Conservation (phyloP, 2,113 vertebrate species). For the Ictidomys tridecemlineatus region DNA sequence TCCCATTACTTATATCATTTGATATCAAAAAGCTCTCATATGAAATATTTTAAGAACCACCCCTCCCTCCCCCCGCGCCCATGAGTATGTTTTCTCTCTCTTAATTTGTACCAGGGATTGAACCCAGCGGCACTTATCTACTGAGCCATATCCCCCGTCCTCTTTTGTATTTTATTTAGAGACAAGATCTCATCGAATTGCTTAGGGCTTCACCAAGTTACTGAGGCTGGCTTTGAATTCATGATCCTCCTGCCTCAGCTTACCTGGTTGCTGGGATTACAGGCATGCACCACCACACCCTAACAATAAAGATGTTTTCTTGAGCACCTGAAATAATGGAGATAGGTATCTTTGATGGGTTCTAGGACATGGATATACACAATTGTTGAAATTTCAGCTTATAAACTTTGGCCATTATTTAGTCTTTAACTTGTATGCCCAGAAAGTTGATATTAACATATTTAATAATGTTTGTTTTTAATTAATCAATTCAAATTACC, state of each 20-base stretch:
- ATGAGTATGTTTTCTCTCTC: no score
- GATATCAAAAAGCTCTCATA: background rate
- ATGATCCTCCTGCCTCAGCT: no score
- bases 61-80: no score
- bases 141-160: no score
- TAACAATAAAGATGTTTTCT: background rate
- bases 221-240: no score
- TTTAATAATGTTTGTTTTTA: background rate
- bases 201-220: no score
- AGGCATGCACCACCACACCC: no score
- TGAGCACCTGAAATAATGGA: background rate
- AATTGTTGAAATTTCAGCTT: background rate
- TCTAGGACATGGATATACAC: background rate
- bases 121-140: no score
- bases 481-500: background rate
- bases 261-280: no score
- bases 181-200: no score
- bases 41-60: slow-evolving; percentile 53
- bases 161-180: no score
- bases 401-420: background rate
- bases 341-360: background rate
- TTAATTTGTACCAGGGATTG: no score
- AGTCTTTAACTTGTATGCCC: background rate
- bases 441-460: background rate
- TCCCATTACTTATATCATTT: background rate